A percentile compares a stretch with the other conserved stretches of the same genome.
phyloP scores from a whole-genome alignment of 1,140 invertebrate genomes.

The Drosophila equinoxialis region DNA sequence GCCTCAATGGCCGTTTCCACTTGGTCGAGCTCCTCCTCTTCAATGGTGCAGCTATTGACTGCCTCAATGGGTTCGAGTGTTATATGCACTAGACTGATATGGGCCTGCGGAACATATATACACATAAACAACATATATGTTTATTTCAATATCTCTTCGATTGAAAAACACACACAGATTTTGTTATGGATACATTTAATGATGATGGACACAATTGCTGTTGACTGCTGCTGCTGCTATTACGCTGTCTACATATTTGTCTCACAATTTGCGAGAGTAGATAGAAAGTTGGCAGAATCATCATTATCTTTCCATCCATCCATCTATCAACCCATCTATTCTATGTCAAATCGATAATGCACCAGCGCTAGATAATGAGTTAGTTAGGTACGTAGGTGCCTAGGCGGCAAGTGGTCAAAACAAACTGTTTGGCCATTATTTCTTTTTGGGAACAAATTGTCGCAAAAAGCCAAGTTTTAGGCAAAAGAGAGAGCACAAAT shows the following conservation, averaged over 20 bases:
- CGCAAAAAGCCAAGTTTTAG: slow-evolving; percentile 33
- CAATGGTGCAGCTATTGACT: slow-evolving; percentile 44
- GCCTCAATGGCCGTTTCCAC: slow-evolving; percentile 35
- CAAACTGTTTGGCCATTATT: slow-evolving; percentile 23
- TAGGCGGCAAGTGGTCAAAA: slow-evolving; percentile 27
- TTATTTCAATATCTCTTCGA: not conserved
- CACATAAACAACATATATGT: slow-evolving; percentile 6
- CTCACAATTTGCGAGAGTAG: slow-evolving; percentile 63
- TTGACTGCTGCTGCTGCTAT: slow-evolving; percentile 36
- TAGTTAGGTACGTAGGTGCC: slow-evolving; percentile 2
- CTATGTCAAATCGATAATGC: slow-evolving; percentile 47
- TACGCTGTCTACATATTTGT: slow-evolving; percentile 66
- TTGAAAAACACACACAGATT: slow-evolving; percentile 4
- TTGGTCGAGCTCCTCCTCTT: slow-evolving; percentile 30
- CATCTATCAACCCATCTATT: slow-evolving; percentile 25
- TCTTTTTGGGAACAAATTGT: slow-evolving; percentile 18
- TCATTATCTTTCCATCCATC: slow-evolving; percentile 37
- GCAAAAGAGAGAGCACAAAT: slow-evolving; percentile 44
- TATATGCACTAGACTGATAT: slow-evolving; percentile 81
- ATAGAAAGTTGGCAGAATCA: slow-evolving; percentile 75
- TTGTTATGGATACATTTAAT: slow-evolving; percentile 1
- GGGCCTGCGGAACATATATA: slow-evolving; percentile 72
- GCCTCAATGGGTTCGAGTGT: slow-evolving; percentile 74
- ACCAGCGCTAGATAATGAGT: not conserved
- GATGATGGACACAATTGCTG: slow-evolving; percentile 9